Evolutionary conservation across 2,888 invertebrate genomes (phyloP), one percentile per base, ranked within the genome.

Genomic region (Ellobium chinense): DNA sequence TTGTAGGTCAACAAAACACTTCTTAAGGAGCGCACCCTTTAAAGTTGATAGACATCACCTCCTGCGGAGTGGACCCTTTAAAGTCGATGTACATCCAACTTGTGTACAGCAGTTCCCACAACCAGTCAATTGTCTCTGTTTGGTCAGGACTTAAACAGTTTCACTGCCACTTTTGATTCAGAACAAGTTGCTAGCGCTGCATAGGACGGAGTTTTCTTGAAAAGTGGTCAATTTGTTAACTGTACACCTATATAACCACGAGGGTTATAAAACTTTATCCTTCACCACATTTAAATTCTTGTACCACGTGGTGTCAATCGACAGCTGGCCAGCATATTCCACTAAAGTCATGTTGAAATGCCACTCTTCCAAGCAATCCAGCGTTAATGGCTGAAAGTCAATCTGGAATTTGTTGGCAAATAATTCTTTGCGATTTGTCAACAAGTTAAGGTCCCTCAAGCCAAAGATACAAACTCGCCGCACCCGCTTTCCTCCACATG

Each of bases 361-460:
- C 82, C 85, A 82, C 76, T 91, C 88, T 73, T 90, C 90, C 66
- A 91, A 70, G 76, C 91, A 91, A 66, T 88, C 87, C 21, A 86
- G 81, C 0, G 85, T 85, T 18, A 88, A 72, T 27, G 88, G 87
- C 58, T 90, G 82, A 65, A 81, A 88, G n/a, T 85, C 85, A 12
- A 84, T 34, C 78, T 88, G 82, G 69, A 91, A 89, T 80, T 91
- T 91, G 82, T 91, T 91, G 12, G 87, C 89, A 75, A 90, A 89
- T 24, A 91, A 82, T 72, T 89, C 89, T 34, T 79, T 82, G 2
- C 89, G 82, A 14, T 80, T 78, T 9, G 83, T 81, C 56, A 91
- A 83, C 85, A 86, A 83, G 1, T 85, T 84, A 29, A 88, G 84
- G 69, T 91, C 91, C 1, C 81, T 72, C 2, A 90, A 75, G 0